These are phyloP conservation scores for Pteronotus mesoamericanus DNA, from an alignment of 2,797 vertebrate genomes.

Conservation along the genomic window DNA sequence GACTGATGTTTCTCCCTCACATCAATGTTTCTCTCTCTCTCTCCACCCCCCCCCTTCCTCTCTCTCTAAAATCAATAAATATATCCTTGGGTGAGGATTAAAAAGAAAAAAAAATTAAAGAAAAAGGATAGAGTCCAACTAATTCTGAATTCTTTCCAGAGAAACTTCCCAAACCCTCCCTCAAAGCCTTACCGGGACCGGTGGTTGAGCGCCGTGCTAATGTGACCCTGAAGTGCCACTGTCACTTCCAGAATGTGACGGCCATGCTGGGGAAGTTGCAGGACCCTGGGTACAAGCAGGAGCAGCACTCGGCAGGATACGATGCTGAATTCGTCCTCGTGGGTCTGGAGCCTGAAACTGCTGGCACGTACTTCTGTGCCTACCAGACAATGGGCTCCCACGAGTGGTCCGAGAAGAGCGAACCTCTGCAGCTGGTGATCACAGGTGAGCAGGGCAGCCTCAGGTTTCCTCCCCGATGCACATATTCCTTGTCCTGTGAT, in stretches of 20 bases:
- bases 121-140: neutral
- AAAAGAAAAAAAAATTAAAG: neutral
- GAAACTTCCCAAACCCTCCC: slow-evolving; percentile 1
- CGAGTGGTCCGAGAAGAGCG: neutral
- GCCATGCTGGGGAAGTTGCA: neutral
- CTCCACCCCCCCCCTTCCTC: too few relatives aligned
- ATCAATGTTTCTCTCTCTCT: too few relatives aligned
- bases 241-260: neutral
- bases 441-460: slow-evolving; percentile 19
- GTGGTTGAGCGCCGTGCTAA: neutral
- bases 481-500: neutral
- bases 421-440: neutral
- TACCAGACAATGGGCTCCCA: neutral
- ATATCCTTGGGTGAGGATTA: neutral
- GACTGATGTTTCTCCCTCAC: neutral
- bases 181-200: neutral
- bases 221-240: neutral
- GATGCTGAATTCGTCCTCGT: neutral
- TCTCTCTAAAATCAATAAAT: neutral
- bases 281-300: neutral
- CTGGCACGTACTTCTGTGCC: slow-evolving; percentile 33
- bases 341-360: neutral
- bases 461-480: neutral
- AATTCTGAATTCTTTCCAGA: slow-evolving; percentile 27
- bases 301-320: neutral